Evolutionary conservation across 2,888 invertebrate species (phyloP), one percentile per base, ranked within the genome.

Genomic region (Harpalus rufipes): DNA sequence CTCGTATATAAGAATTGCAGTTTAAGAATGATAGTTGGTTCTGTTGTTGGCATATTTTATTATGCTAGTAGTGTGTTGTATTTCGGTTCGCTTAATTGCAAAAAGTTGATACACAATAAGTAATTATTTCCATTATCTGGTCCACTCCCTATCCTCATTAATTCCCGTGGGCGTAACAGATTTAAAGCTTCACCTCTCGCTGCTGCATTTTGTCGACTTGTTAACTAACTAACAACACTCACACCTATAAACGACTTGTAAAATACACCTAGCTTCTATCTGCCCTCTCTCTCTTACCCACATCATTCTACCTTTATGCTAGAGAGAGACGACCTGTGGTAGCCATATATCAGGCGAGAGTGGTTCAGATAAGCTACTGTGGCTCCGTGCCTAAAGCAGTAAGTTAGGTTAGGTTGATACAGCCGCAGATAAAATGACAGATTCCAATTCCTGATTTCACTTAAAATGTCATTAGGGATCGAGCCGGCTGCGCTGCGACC

Each of bases 381-480:
- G 80, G 44, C 16, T 25, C 56, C 51, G 32, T 18, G 16, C 68
- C 21, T 32, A 32, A 12, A 51, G 74, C 59, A n/a, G 61, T 56
- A 82, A 82, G 68, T 82, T 56, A 41, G 59, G 61, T 16, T 6
- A 32, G 41, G 18, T 41, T 78, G 85, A 83, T 85, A 81, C 82
- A 79, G 80, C 44, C 41, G 21, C 16, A 56, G 82, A 85, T 83
- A 85, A 82, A 65, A 87, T 88, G 89, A 89, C 88, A 89, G 88
- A 89, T 89, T 89, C 88, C 87, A 89, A 89, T 89, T 89, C 88
- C 87, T 86, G 88, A 89, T 88, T 89, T 89, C 89, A 89, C 89
- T 89, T 89, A 89, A 89, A 89, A 89, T 88, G 88, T 89, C 89
- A 89, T 89, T 89, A 90, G 88, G 87, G 85, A 78, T 76, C 32